phyloP scores from a whole-genome alignment of 2,113 vertebrate genomes.

The Charina bottae region DNA sequence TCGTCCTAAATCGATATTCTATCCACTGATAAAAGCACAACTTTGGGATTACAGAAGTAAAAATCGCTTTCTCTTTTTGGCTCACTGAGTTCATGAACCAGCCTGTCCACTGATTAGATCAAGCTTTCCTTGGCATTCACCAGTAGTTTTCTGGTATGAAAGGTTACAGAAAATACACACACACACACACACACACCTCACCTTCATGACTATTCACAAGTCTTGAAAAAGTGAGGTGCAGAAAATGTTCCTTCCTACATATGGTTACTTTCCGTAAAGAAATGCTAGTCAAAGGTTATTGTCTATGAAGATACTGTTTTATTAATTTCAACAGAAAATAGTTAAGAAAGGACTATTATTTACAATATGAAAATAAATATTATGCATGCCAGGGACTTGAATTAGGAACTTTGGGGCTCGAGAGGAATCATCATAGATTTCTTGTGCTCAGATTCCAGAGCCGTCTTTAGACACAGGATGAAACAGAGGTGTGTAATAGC shows the following conservation, averaged over 20 bases:
- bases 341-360: conserved; percentile 11
- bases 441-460: background rate
- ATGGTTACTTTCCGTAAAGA: conserved; percentile 33
- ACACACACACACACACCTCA: background rate
- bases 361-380: background rate
- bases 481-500: background rate
- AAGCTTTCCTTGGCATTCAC: conserved; percentile 56
- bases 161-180: conserved; percentile 45
- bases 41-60: conserved; percentile 15
- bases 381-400: background rate
- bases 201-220: conserved; percentile 18
- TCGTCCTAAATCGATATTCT: conserved; percentile 29
- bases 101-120: conserved; percentile 44
- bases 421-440: background rate
- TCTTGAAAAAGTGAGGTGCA: conserved; percentile 23
- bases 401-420: background rate
- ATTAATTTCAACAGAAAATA: conserved; percentile 32
- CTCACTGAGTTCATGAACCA: conserved; percentile 37
- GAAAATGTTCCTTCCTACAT: conserved; percentile 45
- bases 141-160: conserved; percentile 54
- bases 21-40: conserved; percentile 31
- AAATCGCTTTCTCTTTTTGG: conserved; percentile 43
- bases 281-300: conserved; percentile 30
- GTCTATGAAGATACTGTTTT: conserved; percentile 30
- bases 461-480: no score